These are phyloP conservation scores for Pelagia noctiluca DNA, from an alignment of 30 jellyfish, hydroid and myxozoan genomes.

Conservation along the genomic window DNA sequence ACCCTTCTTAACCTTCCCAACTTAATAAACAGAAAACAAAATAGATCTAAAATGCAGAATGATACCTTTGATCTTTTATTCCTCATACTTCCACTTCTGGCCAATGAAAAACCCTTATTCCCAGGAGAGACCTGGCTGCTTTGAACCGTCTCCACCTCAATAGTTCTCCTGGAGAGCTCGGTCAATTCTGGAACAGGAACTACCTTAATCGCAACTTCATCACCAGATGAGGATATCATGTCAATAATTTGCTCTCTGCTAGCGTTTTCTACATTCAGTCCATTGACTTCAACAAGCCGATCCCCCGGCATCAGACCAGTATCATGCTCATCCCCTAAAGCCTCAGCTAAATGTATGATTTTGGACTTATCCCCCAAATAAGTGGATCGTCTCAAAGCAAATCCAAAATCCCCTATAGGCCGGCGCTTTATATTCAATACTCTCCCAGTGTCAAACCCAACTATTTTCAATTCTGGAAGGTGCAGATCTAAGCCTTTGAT, in stretches of 20 bases:
- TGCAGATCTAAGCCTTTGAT: slow-evolving; percentile 66
- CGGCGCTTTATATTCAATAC: slow-evolving; percentile 54
- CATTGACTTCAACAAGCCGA: slow-evolving; percentile 88
- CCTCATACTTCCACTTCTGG: slow-evolving; percentile 75
- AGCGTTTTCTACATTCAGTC: slow-evolving; percentile 75
- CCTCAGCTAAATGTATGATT: slow-evolving; percentile 75
- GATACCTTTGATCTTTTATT: slow-evolving; percentile 71
- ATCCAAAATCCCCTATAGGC: slow-evolving; percentile 90
- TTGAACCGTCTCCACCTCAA: slow-evolving; percentile 49
- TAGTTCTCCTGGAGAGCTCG: slow-evolving; percentile 78
- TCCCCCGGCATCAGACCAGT: slow-evolving; percentile 96
- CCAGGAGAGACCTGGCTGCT: slow-evolving; percentile 58
- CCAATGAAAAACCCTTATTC: slow-evolving; percentile 66
- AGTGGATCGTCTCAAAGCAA: slow-evolving; percentile 86
- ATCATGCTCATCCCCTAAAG: slow-evolving; percentile 63
- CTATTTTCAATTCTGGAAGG: slow-evolving; percentile 70
- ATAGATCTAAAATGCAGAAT: not conserved
- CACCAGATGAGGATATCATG: slow-evolving; percentile 86
- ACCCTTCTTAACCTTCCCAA: too few species aligned
- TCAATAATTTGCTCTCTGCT: slow-evolving; percentile 77
- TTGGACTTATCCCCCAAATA: slow-evolving; percentile 50
- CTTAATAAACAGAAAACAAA: not conserved
- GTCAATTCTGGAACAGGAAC: slow-evolving; percentile 93
- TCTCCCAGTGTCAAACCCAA: slow-evolving; percentile 60
- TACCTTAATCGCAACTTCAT: slow-evolving; percentile 76